Evolutionary conservation across 2,797 vertebrate species (phyloP).

Genomic region (Myiothlypis chrysogaster): DNA sequence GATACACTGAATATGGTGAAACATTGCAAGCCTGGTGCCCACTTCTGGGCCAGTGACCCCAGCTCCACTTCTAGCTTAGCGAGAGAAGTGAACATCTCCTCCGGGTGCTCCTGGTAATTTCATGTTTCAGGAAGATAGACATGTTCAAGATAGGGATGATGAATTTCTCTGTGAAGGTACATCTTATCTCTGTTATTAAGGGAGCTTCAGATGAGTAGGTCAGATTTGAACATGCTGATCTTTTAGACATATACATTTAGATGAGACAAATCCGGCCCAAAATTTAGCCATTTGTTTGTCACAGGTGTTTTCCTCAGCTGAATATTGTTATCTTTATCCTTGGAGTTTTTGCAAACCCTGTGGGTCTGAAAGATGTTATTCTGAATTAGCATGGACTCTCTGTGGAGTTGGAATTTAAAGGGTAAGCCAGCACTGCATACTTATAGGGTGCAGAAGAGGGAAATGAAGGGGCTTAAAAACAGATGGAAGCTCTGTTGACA

Average conservation of each 20-base stretch:
- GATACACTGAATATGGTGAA: background rate
- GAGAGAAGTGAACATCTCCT: background rate
- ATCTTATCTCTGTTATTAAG: background rate
- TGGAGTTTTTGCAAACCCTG: rapidly evolving
- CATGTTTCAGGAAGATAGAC: background rate
- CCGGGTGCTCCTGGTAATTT: background rate
- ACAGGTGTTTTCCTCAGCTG: background rate
- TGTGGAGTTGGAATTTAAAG: background rate
- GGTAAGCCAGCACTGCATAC: background rate
- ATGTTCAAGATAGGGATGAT: background rate
- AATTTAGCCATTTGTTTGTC: background rate
- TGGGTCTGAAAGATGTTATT: background rate
- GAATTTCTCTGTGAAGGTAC: background rate
- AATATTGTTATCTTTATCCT: background rate
- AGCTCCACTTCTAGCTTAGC: background rate
- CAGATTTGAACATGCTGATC: background rate
- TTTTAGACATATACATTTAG: background rate
- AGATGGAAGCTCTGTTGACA: background rate
- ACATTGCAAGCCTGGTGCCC: background rate
- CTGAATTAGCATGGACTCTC: background rate
- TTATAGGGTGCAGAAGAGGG: background rate
- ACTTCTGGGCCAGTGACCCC: background rate
- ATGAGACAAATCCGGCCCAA: background rate
- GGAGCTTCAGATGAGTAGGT: background rate
- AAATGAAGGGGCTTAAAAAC: background rate